These are phyloP conservation scores for Calliopum simillimum DNA, from an alignment of 2,888 invertebrate species.

Conservation along the genomic window DNA sequence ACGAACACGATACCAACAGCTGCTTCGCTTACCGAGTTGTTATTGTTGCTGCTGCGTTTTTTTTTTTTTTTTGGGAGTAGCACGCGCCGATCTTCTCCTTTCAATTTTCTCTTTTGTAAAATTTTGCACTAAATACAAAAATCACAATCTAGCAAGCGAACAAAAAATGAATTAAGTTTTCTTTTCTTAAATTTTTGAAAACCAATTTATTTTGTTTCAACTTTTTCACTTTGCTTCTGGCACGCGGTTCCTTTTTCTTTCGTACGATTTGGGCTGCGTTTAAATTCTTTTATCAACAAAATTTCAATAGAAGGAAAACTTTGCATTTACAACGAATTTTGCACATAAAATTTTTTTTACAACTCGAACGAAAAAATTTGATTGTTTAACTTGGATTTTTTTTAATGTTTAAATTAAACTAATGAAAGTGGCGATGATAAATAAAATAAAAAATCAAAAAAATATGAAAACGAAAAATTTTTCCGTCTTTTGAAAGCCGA, in stretches of 20 bases:
- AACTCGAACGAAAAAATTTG: conserved; percentile 21
- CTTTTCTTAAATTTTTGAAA: background rate
- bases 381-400: conserved; percentile 31
- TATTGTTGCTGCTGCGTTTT: no score
- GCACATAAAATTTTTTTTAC: conserved; percentile 26
- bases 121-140: background rate
- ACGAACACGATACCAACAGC: conserved; percentile 8
- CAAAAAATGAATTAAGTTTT: no score
- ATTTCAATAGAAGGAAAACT: conserved; percentile 10
- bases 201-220: no score
- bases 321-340: conserved; percentile 30
- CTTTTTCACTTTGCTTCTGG: conserved; percentile 14
- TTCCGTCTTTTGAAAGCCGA: conserved; percentile 34
- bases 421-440: conserved; percentile 36
- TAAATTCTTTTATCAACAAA: conserved; percentile 20
- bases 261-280: conserved; percentile 14
- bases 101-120: conserved; percentile 7
- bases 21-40: background rate
- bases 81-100: no score
- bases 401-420: conserved; percentile 30
- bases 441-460: conserved; percentile 37
- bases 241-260: conserved; percentile 26
- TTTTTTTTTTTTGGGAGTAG: no score
- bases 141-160: conserved; percentile 12
- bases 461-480: conserved; percentile 40